Evolutionary conservation across 2,113 vertebrate species (phyloP).

Genomic region (Bucco capensis): DNA sequence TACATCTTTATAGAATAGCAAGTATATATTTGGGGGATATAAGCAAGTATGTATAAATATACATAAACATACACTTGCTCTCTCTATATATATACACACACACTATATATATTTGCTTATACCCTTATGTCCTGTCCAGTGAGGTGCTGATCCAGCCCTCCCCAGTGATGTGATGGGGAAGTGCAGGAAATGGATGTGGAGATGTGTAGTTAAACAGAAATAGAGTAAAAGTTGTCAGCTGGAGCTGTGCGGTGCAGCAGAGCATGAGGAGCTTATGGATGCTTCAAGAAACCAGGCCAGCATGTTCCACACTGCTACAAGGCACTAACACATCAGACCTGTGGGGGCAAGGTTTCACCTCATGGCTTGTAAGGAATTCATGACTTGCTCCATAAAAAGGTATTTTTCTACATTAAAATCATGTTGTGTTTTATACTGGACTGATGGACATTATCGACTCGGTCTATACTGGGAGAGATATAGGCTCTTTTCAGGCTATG

Average conservation of each 20-base stretch:
- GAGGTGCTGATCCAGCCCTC: background rate
- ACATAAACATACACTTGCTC: no score
- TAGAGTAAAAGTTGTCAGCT: background rate
- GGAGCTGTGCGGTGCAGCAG: background rate
- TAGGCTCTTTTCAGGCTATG: background rate
- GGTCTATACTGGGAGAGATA: background rate
- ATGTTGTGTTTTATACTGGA: accelerated
- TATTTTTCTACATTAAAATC: background rate
- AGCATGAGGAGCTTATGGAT: background rate
- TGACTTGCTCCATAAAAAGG: background rate
- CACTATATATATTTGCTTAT: background rate
- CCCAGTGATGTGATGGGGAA: background rate
- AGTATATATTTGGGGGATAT: background rate
- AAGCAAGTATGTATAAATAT: background rate
- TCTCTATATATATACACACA: no score
- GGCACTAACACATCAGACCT: accelerated
- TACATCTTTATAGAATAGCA: background rate
- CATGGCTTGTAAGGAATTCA: background rate
- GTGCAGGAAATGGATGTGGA: background rate
- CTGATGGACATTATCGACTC: background rate
- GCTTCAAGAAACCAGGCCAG: background rate
- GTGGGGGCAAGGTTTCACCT: background rate
- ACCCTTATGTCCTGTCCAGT: background rate
- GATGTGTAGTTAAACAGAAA: accelerated
- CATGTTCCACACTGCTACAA: background rate